Evolutionary conservation across 2,797 vertebrate species (phyloP), one percentile per base, ranked within the genome.

Genomic region (Paramormyrops hopkinsi): DNA sequence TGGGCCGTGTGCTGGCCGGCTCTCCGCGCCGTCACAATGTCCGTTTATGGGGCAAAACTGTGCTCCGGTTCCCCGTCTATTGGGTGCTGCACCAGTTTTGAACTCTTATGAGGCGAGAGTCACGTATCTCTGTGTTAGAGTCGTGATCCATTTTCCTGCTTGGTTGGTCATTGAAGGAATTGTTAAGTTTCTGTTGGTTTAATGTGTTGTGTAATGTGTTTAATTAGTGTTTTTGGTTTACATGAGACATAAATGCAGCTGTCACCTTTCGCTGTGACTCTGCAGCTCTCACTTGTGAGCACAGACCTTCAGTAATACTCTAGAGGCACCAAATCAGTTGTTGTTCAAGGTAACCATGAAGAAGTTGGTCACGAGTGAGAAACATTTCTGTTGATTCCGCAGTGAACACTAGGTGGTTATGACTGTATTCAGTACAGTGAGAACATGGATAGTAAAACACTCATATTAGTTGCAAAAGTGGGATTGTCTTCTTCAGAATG

Each of bases 391-490:
- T 41, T 76, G 4, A 12, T 41, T 76, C 89, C 90, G 91, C 79
- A 83, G 79, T 22, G 29, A 93, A 91, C 90, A 90, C 90, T 91
- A 91, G 91, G 91, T 93, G 92, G 91, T 93, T 93, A 88, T 93
- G 91, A 93, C 92, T 92, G 89, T 92, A 88, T 86, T 90, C 90
- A 88, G 25, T 69, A 89, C 92, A 93, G 92, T 93, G 91, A 93
- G 93, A 94, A 91, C 90, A 91, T 91, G 92, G 82, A 83, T 90
- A 89, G 82, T 7, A 50, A 92, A 92, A 93, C 92, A 93, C 92
- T 91, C 93, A 33, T 73, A 50, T 37, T 92, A 90, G 92, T 92
- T 88, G 93, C 92, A 95, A 94, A 94, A 93, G 93, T 91, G 89
- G 88, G 92, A 88, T 92, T 93, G 92, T 93, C 92, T 92, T 90